Evolutionary conservation across 2,797 vertebrate species (phyloP).

Genomic region (Coreius guichenoti): DNA sequence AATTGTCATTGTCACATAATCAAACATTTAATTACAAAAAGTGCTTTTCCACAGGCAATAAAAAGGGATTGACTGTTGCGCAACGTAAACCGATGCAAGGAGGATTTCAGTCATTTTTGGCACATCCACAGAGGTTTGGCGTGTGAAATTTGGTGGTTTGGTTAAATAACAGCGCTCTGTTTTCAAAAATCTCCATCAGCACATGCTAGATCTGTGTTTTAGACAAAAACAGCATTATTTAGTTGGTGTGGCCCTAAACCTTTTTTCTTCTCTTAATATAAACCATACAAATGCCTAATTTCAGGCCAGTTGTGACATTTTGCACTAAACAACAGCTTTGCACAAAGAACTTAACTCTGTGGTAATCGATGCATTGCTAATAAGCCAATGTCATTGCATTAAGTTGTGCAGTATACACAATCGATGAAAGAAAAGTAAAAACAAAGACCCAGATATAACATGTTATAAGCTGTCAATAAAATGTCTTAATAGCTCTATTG

Average conservation of each 20-base stretch:
- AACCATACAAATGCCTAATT: not conserved
- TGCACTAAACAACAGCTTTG: not conserved
- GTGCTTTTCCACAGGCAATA: not conserved
- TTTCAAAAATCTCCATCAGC: not conserved
- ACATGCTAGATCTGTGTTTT: not conserved
- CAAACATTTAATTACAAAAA: not conserved
- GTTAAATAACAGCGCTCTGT: not conserved
- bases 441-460: not conserved
- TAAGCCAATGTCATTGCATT: not conserved
- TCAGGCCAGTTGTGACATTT: not conserved
- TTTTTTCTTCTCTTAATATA: not conserved
- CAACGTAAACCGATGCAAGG: not conserved
- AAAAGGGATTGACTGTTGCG: not conserved
- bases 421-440: not conserved
- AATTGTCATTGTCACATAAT: not conserved
- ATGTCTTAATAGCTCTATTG: not conserved
- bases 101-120: slow-evolving; percentile 6
- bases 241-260: not conserved
- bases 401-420: not conserved
- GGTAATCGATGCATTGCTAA: not conserved
- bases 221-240: not conserved
- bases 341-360: not conserved
- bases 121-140: slow-evolving; percentile 21
- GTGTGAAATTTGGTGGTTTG: slow-evolving; percentile 2
- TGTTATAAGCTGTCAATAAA: not conserved